Evolutionary conservation across 2,113 vertebrate genomes (phyloP).

Genomic region (Euleptes europaea): DNA sequence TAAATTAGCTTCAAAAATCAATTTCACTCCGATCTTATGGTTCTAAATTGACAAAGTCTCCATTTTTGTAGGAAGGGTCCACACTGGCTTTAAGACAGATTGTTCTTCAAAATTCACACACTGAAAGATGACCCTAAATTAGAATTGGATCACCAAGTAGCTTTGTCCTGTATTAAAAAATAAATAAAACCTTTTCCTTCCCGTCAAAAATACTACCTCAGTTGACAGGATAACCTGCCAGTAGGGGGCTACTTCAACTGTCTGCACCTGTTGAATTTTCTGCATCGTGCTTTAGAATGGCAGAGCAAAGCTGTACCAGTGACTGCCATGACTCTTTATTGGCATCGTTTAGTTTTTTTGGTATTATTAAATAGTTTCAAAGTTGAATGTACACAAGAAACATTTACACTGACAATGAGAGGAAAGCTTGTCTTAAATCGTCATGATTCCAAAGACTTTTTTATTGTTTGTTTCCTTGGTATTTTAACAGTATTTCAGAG

Average conservation of each 20-base stretch:
- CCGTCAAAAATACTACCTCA: constrained; percentile 79
- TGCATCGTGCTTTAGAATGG: constrained; percentile 68
- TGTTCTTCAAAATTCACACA: constrained; percentile 49
- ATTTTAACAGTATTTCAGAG: constrained; percentile 73
- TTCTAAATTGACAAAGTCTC: constrained; percentile 16
- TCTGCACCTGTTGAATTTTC: constrained; percentile 60
- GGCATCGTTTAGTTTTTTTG: constrained; percentile 67
- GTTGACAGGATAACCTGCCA: constrained; percentile 73
- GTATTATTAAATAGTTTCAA: constrained; percentile 62
- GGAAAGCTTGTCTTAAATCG: constrained; percentile 70
- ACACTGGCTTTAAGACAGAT: constrained; percentile 33
- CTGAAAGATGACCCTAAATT: constrained; percentile 40
- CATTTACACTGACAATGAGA: constrained; percentile 63
- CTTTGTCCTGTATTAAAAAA: constrained; percentile 35
- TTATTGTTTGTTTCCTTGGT: constrained; percentile 67
- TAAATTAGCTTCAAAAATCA: neutral
- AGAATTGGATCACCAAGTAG: neutral
- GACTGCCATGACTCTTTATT: constrained; percentile 52
- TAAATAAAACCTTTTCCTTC: constrained; percentile 34
- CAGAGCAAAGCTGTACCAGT: constrained; percentile 46
- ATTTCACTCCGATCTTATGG: constrained; percentile 31
- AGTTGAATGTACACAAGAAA: constrained; percentile 68
- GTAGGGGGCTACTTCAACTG: constrained; percentile 66
- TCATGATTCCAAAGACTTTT: constrained; percentile 72
- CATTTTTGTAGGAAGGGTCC: neutral